Evolutionary conservation across 2,797 vertebrate species (phyloP).

Genomic region (Sus cebifrons): DNA sequence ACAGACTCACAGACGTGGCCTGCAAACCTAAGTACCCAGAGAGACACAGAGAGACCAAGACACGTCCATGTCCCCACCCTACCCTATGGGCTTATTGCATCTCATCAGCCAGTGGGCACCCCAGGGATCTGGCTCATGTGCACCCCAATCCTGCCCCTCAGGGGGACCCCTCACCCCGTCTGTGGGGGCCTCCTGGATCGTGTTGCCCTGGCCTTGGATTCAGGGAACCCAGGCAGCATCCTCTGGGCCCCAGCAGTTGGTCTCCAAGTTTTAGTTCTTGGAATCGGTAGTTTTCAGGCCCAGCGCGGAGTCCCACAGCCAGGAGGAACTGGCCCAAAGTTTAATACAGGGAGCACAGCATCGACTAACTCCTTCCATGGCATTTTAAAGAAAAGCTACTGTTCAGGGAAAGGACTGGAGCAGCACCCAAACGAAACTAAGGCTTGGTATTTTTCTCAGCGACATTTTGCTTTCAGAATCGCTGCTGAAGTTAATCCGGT

Average conservation of each 20-base stretch:
- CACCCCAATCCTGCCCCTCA: not conserved
- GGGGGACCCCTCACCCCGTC: not conserved
- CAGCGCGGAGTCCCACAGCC: accelerated
- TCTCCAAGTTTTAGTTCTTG: not conserved
- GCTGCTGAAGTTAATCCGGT: not conserved
- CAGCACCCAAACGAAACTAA: accelerated
- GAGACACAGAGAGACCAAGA: not conserved
- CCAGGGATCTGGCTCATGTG: not conserved
- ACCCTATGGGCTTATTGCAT: not conserved
- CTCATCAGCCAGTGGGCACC: not conserved
- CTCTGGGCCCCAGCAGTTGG: not conserved
- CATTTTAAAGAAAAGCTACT: not conserved
- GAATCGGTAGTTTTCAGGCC: not conserved
- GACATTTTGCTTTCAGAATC: not conserved
- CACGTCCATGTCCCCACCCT: accelerated
- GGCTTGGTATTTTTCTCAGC: not conserved
- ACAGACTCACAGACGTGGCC: not conserved
- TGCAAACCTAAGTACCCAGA: not conserved
- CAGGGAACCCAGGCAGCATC: not conserved
- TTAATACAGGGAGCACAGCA: accelerated
- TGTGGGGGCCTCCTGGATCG: not conserved
- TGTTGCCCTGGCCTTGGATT: not conserved
- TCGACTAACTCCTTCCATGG: not conserved
- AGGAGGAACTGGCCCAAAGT: accelerated
- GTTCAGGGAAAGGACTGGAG: not conserved